Conservation (phyloP, 2,888 invertebrate species). For the Lobophora halterata region DNA sequence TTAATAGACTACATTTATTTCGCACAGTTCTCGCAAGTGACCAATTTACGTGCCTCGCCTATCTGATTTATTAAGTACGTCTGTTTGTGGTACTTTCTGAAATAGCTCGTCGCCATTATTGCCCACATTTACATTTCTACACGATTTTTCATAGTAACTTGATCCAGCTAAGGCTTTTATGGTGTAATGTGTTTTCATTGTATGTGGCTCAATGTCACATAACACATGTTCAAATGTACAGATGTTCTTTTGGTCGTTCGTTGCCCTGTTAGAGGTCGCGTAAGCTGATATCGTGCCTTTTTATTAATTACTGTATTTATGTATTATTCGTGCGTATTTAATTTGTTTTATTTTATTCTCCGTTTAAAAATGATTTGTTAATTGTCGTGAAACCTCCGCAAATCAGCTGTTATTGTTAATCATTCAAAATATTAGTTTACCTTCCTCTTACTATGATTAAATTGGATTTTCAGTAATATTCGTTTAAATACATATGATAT, state of each 20-base stretch:
- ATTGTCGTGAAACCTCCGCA: too few species aligned
- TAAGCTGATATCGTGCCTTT: neutral
- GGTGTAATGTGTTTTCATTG: conserved; percentile 16
- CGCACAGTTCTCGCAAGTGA: conserved; percentile 32
- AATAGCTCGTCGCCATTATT: conserved; percentile 35
- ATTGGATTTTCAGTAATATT: too few species aligned
- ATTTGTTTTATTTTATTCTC: conserved; percentile 1
- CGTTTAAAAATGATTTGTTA: too few species aligned
- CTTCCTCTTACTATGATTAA: too few species aligned
- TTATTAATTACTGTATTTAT: conserved; percentile 1
- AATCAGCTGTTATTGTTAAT: too few species aligned
- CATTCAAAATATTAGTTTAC: too few species aligned
- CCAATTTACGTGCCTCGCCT: conserved; percentile 36
- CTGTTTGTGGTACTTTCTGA: conserved; percentile 24
- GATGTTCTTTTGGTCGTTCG: conserved; percentile 19
- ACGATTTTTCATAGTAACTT: conserved; percentile 25
- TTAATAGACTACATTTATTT: conserved; percentile 37
- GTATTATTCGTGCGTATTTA: neutral
- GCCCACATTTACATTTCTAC: conserved; percentile 37
- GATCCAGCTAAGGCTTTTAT: conserved; percentile 26
- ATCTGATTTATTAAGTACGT: conserved; percentile 42
- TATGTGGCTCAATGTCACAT: too few species aligned
- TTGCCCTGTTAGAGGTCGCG: conserved; percentile 18
- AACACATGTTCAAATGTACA: conserved; percentile 18
- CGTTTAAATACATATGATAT: too few species aligned